Evolutionary conservation across 1,140 invertebrate species (phyloP).

Genomic region (Formica exsecta): DNA sequence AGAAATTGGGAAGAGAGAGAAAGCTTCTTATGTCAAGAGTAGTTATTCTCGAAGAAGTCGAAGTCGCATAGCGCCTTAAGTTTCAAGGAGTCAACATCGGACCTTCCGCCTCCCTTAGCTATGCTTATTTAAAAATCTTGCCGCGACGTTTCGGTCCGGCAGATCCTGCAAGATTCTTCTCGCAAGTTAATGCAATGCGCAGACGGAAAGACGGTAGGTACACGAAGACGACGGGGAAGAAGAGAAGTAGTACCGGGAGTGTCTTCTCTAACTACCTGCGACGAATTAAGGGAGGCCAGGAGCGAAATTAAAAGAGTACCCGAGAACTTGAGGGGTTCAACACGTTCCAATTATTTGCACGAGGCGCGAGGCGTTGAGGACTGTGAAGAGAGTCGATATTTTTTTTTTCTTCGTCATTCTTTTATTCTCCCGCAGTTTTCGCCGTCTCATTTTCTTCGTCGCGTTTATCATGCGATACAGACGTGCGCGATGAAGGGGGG

Average conservation of each 20-base stretch:
- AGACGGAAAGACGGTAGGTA: slow-evolving; percentile 35
- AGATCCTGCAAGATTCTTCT: slow-evolving; percentile 11
- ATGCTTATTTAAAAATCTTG: slow-evolving; percentile 40
- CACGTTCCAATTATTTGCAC: slow-evolving; percentile 80
- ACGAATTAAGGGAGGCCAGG: slow-evolving; percentile 76
- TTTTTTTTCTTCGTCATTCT: slow-evolving; percentile 42
- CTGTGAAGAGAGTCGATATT: slow-evolving; percentile 55
- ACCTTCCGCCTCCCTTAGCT: neutral
- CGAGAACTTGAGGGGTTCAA: slow-evolving; percentile 74
- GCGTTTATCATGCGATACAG: slow-evolving; percentile 64
- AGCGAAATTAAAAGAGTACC: slow-evolving; percentile 76
- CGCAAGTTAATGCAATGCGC: slow-evolving; percentile 67
- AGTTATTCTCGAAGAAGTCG: slow-evolving; percentile 51
- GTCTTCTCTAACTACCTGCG: slow-evolving; percentile 76
- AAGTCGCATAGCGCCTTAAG: slow-evolving; percentile 49
- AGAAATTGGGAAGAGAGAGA: slow-evolving; percentile 29
- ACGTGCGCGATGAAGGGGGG: neutral
- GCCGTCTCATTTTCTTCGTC: slow-evolving; percentile 61
- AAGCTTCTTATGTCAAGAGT: slow-evolving; percentile 56
- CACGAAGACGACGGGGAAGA: slow-evolving; percentile 47
- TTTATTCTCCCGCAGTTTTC: slow-evolving; percentile 58
- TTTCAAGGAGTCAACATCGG: slow-evolving; percentile 47
- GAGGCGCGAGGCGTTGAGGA: slow-evolving; percentile 61
- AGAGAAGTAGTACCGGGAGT: slow-evolving; percentile 55
- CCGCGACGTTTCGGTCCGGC: slow-evolving; percentile 33